These are phyloP conservation scores for Myopa testacea DNA, from an alignment of 2,888 invertebrate species.

Conservation along the genomic window DNA sequence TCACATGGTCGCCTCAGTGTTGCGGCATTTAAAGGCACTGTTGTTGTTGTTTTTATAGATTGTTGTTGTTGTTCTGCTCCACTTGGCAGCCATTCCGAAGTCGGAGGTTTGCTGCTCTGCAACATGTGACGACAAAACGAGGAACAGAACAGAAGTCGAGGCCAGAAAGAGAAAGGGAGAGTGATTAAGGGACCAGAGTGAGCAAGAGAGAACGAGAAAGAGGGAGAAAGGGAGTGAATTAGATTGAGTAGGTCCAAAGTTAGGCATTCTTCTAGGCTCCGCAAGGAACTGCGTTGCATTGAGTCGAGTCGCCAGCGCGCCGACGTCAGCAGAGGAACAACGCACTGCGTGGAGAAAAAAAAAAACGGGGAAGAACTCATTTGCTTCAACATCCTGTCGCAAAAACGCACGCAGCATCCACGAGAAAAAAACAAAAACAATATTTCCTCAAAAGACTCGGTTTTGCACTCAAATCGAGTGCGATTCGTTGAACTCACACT, in stretches of 20 bases:
- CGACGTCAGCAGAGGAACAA: neutral
- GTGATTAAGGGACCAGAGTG: neutral
- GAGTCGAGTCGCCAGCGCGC: neutral
- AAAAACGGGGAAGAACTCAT: neutral
- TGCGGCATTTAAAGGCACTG: constrained; percentile 44
- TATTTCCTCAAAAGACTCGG: neutral
- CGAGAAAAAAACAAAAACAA: neutral
- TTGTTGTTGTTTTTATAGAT: constrained; percentile 24
- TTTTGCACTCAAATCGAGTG: neutral
- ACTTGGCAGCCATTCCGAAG: constrained; percentile 7
- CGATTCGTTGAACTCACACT: neutral
- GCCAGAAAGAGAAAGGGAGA: neutral
- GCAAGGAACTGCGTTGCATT: neutral
- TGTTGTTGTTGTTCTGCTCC: constrained; percentile 54
- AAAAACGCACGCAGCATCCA: neutral
- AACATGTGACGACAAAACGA: neutral
- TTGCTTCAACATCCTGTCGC: neutral
- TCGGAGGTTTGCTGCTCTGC: neutral
- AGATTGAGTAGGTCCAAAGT: neutral
- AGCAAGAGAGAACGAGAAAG: neutral
- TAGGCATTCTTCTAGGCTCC: neutral
- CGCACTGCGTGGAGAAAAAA: neutral
- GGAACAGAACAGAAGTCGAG: neutral
- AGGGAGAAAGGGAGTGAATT: constrained; percentile 50
- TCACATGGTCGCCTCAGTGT: constrained; percentile 32